Evolutionary conservation across 2,888 invertebrate genomes (phyloP).

Genomic region (Emmelina monodactyla): DNA sequence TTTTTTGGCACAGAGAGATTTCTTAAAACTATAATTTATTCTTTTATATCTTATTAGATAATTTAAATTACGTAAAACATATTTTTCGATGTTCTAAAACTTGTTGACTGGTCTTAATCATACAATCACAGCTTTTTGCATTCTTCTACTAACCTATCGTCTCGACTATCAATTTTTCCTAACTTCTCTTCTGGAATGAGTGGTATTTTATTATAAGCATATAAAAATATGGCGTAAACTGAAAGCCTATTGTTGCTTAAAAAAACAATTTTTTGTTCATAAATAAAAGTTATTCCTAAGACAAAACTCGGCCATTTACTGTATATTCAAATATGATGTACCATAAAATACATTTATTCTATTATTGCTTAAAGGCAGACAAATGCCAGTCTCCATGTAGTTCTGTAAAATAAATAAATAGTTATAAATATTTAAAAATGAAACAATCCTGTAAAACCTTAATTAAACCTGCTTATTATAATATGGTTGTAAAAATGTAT

Average conservation of each 20-base stretch:
- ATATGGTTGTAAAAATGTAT: conserved; percentile 21
- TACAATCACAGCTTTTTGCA: conserved; percentile 65
- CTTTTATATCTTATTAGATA: conserved; percentile 46
- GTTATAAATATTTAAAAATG: conserved; percentile 49
- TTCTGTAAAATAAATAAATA: background rate
- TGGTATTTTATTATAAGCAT: conserved; percentile 39
- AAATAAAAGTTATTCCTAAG: background rate
- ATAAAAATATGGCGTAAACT: conserved; percentile 48
- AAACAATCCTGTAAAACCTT: conserved; percentile 48
- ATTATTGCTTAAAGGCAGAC: conserved; percentile 26
- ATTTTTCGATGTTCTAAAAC: conserved; percentile 64
- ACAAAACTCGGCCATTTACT: background rate
- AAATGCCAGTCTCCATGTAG: conserved; percentile 16
- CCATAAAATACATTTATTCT: conserved; percentile 15
- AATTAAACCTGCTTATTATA: conserved; percentile 50
- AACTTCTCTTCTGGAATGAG: conserved; percentile 53
- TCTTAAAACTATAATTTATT: conserved; percentile 50
- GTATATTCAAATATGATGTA: background rate
- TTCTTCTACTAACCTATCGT: conserved; percentile 58
- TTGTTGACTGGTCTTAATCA: conserved; percentile 65
- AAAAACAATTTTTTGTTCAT: background rate
- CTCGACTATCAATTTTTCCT: conserved; percentile 51
- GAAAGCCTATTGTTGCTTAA: conserved; percentile 9
- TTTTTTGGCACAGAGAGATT: conserved; percentile 83
- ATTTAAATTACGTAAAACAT: conserved; percentile 54